Percentiles rank a stretch among this genome's conserved stretches.
Evolutionary conservation across 2,797 vertebrate genomes (phyloP).

Genomic region (Lycodopsis pacificus): DNA sequence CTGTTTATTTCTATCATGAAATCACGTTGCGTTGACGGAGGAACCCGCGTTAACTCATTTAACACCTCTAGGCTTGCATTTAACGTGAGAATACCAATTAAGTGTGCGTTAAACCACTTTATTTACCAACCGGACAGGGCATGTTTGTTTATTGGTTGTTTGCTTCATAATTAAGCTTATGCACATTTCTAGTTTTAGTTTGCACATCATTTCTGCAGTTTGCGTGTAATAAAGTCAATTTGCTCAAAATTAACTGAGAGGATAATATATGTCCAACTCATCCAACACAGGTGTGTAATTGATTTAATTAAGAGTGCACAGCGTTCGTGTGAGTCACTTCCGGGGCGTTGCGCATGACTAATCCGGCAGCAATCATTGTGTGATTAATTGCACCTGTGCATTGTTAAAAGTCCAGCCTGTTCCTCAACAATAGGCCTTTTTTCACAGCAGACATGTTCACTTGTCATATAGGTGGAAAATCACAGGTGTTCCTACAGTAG

Average conservation of each 20-base stretch:
- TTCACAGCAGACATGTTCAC: neutral
- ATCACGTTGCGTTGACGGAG: neutral
- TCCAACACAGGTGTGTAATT: neutral
- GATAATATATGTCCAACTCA: neutral
- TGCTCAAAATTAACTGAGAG: neutral
- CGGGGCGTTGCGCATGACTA: neutral
- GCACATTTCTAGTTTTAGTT: fast-evolving
- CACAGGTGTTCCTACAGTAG: neutral
- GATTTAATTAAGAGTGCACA: neutral
- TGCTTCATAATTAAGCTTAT: neutral
- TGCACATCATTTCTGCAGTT: neutral
- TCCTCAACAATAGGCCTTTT: neutral
- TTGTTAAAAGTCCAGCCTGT: neutral
- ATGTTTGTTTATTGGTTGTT: neutral
- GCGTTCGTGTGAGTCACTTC: neutral
- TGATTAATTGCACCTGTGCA: slow-evolving; percentile 13
- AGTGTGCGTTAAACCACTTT: neutral
- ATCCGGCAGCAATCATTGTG: neutral
- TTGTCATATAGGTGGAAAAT: neutral
- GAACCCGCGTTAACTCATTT: neutral
- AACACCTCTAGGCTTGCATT: neutral
- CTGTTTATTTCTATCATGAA: neutral
- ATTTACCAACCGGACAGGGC: neutral
- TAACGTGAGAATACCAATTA: neutral
- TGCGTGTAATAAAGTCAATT: neutral